Evolutionary conservation across 2,797 vertebrate species (phyloP).

Genomic region (Lepus oiostolus): DNA sequence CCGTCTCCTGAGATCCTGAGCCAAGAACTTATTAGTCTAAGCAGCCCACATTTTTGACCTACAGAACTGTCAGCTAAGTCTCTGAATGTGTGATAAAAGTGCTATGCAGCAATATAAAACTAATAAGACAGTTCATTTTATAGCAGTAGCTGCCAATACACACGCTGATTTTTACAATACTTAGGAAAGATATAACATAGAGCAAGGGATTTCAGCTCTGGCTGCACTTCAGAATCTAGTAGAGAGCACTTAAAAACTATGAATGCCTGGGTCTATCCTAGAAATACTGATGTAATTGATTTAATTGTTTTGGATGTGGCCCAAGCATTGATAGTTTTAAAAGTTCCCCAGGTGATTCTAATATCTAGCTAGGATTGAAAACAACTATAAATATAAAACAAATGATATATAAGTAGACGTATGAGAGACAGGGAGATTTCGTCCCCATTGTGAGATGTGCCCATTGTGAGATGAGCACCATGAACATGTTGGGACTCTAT

Average conservation of each 20-base stretch:
- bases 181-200: background rate
- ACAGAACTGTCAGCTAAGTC: background rate
- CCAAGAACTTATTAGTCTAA: background rate
- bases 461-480: background rate
- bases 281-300: conserved; percentile 57
- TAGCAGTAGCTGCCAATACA: background rate
- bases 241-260: background rate
- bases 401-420: background rate
- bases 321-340: conserved; percentile 46
- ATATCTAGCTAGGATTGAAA: conserved; percentile 50
- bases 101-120: background rate
- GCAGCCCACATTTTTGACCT: background rate
- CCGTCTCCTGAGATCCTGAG: background rate
- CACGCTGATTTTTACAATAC: background rate
- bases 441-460: background rate
- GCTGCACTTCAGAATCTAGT: background rate
- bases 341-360: conserved; percentile 50
- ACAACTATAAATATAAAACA: conserved; percentile 4
- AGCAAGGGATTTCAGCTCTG: background rate
- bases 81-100: background rate
- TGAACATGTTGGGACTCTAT: background rate
- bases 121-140: background rate
- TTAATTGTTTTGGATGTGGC: conserved; percentile 61
- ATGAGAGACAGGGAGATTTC: background rate
- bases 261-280: background rate